Percentiles rank a stretch among this genome's conserved stretches.
phyloP scores from a whole-genome alignment of 2,888 invertebrate genomes.

The Pseudoips prasinana region DNA sequence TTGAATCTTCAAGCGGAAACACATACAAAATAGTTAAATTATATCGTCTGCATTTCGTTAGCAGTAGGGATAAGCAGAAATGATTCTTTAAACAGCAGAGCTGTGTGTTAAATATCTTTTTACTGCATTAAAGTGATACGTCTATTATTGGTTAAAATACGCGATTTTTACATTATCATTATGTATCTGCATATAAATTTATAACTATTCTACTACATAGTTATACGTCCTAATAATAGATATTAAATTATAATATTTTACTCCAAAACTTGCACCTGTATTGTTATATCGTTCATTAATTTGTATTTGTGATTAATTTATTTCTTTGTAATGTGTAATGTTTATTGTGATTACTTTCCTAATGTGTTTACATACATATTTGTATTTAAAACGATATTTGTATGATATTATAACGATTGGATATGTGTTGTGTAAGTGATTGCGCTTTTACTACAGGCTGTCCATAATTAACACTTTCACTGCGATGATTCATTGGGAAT shows the following conservation, averaged over 20 bases:
- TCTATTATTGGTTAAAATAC: slow-evolving; percentile 9
- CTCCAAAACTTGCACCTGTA: slow-evolving; percentile 7
- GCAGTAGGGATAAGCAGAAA: too few species aligned
- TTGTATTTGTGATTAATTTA: slow-evolving; percentile 10
- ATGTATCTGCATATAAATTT: slow-evolving; percentile 18
- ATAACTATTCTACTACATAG: slow-evolving; percentile 11
- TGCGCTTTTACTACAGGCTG: slow-evolving; percentile 29
- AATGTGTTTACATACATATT: too few species aligned
- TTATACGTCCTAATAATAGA: slow-evolving; percentile 16
- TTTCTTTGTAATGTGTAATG: slow-evolving; percentile 9
- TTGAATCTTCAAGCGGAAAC: too few species aligned
- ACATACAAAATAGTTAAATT: too few species aligned
- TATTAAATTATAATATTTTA: slow-evolving; percentile 11
- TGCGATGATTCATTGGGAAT: too few species aligned
- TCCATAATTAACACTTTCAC: too few species aligned
- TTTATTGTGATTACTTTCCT: slow-evolving; percentile 6
- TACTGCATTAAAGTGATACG: too few species aligned
- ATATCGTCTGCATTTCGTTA: too few species aligned
- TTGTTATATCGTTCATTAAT: slow-evolving; percentile 7
- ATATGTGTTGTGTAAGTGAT: slow-evolving; percentile 24
- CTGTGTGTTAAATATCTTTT: too few species aligned
- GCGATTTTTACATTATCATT: slow-evolving; percentile 10
- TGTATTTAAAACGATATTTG: slow-evolving; percentile 11
- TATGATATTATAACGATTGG: slow-evolving; percentile 12
- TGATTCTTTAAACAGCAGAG: too few species aligned